Conservation (phyloP, 2,888 invertebrate species). For the Mechanitis messenoides region DNA sequence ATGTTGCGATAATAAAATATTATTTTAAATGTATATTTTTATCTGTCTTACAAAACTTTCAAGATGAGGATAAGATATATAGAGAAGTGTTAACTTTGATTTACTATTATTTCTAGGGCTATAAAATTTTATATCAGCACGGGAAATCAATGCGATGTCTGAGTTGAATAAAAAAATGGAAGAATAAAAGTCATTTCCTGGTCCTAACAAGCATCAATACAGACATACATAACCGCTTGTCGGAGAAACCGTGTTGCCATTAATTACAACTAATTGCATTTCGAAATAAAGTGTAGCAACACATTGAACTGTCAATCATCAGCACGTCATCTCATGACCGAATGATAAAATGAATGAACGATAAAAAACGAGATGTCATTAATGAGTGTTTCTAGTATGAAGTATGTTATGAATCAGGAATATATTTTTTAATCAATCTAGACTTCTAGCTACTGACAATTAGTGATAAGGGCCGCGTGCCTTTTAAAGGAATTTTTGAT, state of each 20-base stretch:
- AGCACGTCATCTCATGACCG: conserved; percentile 19
- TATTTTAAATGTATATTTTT: too few species aligned
- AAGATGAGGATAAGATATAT: too few species aligned
- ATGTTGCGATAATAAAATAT: too few species aligned
- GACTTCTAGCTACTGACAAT: conserved; percentile 17
- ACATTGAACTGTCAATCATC: conserved; percentile 30
- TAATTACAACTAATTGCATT: conserved; percentile 18
- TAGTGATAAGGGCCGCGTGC: conserved; percentile 11
- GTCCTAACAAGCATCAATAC: conserved; percentile 9
- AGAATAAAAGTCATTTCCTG: conserved; percentile 1
- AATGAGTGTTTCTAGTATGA: conserved; percentile 16
- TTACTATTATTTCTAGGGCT: too few species aligned
- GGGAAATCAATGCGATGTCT: not conserved
- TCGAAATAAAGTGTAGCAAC: conserved; percentile 12
- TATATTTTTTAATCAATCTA: conserved; percentile 10
- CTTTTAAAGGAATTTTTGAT: conserved; percentile 2
- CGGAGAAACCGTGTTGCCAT: conserved; percentile 6
- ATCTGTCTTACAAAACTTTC: too few species aligned
- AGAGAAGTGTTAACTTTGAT: too few species aligned
- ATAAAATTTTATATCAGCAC: not conserved
- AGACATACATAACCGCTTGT: conserved; percentile 7
- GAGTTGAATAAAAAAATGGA: too few species aligned
- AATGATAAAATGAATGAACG: conserved; percentile 14
- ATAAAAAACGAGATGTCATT: conserved; percentile 12
- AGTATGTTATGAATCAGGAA: conserved; percentile 11